Evolutionary conservation across 2,888 invertebrate species (phyloP).

Genomic region (Conus canariensis): DNA sequence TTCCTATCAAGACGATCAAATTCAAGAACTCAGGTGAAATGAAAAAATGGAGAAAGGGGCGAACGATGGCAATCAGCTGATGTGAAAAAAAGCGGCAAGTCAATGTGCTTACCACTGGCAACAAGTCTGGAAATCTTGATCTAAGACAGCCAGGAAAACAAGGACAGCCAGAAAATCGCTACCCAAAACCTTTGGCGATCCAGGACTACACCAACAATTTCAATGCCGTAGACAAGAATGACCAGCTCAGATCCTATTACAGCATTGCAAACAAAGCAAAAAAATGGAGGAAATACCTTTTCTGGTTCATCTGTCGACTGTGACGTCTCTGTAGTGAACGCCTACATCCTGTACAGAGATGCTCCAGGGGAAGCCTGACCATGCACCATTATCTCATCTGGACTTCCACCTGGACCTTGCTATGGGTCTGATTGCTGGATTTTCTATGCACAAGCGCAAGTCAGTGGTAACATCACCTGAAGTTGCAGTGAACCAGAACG

Average conservation of each 20-base stretch:
- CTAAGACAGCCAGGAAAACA: no score
- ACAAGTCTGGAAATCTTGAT: no score
- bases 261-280: background rate
- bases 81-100: no score
- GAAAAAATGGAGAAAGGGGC: no score
- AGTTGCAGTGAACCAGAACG: background rate
- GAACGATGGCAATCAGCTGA: no score
- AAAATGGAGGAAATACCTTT: slow-evolving; percentile 24
- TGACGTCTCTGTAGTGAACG: slow-evolving; percentile 4
- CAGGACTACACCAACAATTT: slow-evolving; percentile 23
- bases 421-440: background rate
- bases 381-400: background rate
- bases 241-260: slow-evolving; percentile 28
- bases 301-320: slow-evolving; percentile 15
- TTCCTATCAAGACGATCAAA: no score
- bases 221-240: slow-evolving; percentile 36
- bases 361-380: background rate
- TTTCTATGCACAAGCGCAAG: background rate
- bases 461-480: no score
- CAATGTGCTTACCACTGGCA: no score
- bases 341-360: slow-evolving; percentile 16
- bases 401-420: background rate
- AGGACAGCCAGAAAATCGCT: background rate
- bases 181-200: slow-evolving; percentile 24
- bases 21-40: no score